Evolutionary conservation across 2,888 invertebrate species (phyloP), one percentile per base, ranked within the genome.

Genomic region (Nomada goodeniana): DNA sequence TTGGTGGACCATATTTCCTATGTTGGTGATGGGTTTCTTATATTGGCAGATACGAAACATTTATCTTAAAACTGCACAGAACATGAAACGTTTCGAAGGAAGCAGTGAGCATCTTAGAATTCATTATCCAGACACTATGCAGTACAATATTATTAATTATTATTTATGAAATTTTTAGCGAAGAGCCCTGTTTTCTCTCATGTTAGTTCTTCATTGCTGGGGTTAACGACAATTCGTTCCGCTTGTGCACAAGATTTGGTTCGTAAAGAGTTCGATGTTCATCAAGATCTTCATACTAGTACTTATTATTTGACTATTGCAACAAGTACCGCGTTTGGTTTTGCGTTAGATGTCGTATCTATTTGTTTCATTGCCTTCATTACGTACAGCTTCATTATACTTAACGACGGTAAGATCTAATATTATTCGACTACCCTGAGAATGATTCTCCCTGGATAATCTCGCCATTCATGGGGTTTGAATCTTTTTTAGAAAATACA

Each of bases 101-200:
- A 92, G 93, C 53, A 94, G 95, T 94, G 92, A 92, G 93, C 69
- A 18, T 59, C 23, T 71, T 50, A 42, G n/a, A 26, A 59, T 65
- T n/a, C 15, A 52, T 64, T 75, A 23, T n/a, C 20, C 42, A 26
- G 59, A 42, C 10, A 64, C 36, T 71, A 55, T 63, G 9, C 1
- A 55, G 26, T 29, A 13, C 13, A 5, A 9, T 71, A 11, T 70
- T 55, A 70, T 61, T 79, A 73, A 73, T 13, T 36, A 63, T 50
- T 57, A 5, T 65, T 72, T 44, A 59, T 18, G n/a, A 18, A 52
- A 80, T 81, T 80, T 84, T 67, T 59, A 92, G 91, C 91, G 7
- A 92, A 97, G 82, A 98, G 98, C 94, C 98, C 99, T 0, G 97
- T 99, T 0, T 98, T 98, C 93, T 97, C 98, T 0, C 98, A 98